phyloP scores from a whole-genome alignment of 2,797 vertebrate genomes.

The Huso huso region DNA sequence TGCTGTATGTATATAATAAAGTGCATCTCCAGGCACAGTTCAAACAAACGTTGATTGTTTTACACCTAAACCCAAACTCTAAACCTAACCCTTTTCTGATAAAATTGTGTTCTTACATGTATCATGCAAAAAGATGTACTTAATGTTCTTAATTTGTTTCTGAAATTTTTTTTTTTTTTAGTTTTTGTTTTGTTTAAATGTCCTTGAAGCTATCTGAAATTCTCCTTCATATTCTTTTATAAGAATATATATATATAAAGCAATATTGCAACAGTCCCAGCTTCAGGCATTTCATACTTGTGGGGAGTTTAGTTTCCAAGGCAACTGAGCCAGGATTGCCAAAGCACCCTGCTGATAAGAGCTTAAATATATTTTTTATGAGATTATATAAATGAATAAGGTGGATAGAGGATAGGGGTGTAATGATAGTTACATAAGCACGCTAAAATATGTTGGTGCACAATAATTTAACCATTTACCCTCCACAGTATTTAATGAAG shows the following conservation, averaged over 20 bases:
- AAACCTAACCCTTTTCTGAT: too few relatives aligned
- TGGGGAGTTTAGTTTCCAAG: constrained; percentile 63
- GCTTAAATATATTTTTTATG: constrained; percentile 61
- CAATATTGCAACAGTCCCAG: constrained; percentile 44
- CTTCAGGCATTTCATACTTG: constrained; percentile 50
- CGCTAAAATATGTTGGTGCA: constrained; percentile 14
- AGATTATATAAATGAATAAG: constrained; percentile 53
- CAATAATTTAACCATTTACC: constrained; percentile 12
- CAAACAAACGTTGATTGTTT: too few relatives aligned
- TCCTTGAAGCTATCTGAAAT: background rate
- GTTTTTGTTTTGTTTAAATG: background rate
- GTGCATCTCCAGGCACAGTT: too few relatives aligned
- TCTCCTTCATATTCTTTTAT: background rate
- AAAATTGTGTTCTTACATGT: too few relatives aligned
- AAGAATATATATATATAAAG: constrained; percentile 31
- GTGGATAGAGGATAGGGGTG: constrained; percentile 41
- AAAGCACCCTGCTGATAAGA: constrained; percentile 37
- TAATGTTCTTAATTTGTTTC: too few relatives aligned
- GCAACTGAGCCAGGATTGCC: constrained; percentile 58
- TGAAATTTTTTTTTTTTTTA: background rate
- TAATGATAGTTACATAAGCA: constrained; percentile 38
- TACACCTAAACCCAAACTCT: too few relatives aligned
- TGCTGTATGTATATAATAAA: too few relatives aligned
- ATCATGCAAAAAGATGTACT: too few relatives aligned
- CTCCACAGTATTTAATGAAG: too few relatives aligned